Base-by-base conservation (phyloP, 2,888 invertebrate species). In the Drosophila anomalipes region DNA sequence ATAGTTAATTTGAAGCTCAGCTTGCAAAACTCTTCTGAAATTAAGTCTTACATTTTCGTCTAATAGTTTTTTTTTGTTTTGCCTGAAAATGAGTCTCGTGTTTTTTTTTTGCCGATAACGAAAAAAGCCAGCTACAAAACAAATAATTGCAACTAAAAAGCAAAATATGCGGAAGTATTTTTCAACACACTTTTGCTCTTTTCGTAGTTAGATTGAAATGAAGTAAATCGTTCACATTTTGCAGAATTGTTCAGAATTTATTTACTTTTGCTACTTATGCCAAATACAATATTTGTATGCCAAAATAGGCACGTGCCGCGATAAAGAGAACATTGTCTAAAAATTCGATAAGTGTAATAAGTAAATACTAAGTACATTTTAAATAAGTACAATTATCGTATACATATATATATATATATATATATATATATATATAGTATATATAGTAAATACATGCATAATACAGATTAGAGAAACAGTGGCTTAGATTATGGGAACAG, bases 311-410 rank as follows among this genome's bases (percentile, higher is more conserved):
- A 59, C 44, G 33, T 74, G 54, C n/a, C 66, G 49, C 66, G 49
- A 41, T 74, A 74, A 16, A 47, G 16, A 78, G 70, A 71, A 70
- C 54, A 30, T 72, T 59, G 56, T 59, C 60, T 58, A 65, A 57
- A 76, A 68, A 72, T 79, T 79, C 62, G 71, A 53, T 65, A 57
- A 77, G 51, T 59, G n/a, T 44, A 47, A 32, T 35, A 37, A 22
- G 3, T 70, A 51, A 44, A 35, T 65, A 54, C 1, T 70, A 56
- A 37, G 37, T 70, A 53, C 37, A 26, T 26, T 53, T 79, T 78
- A 59, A 69, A 28, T 69, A 62, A 59, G 72, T 77, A 62, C 49
- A 30, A 49, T 44, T 63, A 52, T 54, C 51, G 61, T 63, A 52
- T 77, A 64, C 33, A 58, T 16, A 59, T 2, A 26, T 16, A 56